Conservation (phyloP, 2,797 vertebrate species). For the Xiphophorus birchmanni region DNA sequence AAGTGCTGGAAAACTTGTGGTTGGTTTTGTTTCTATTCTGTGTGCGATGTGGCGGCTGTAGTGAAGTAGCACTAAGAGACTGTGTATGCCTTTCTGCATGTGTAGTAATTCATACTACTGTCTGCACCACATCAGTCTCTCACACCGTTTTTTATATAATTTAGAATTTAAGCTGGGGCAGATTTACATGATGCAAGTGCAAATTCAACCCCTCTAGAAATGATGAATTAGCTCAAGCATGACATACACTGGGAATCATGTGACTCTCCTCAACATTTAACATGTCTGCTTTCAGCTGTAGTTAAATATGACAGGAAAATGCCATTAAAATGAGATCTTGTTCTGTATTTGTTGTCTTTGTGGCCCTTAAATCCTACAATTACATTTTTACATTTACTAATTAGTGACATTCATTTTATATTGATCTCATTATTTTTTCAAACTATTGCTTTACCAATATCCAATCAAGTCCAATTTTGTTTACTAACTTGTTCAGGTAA, state of each 20-base stretch:
- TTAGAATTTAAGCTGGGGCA: neutral
- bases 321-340: neutral
- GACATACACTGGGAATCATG: neutral
- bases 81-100: neutral
- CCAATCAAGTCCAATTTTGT: no score
- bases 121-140: neutral
- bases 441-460: neutral
- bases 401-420: neutral
- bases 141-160: neutral
- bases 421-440: neutral
- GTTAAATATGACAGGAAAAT: neutral
- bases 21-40: neutral
- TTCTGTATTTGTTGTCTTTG: neutral
- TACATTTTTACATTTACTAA: neutral
- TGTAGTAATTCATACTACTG: neutral
- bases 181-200: neutral
- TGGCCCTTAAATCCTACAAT: neutral
- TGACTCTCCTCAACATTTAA: neutral
- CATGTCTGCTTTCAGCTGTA: neutral
- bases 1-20: slow-evolving; percentile 60
- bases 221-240: neutral
- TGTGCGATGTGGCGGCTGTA: slow-evolving; percentile 21
- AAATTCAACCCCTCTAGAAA: neutral
- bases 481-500: neutral
- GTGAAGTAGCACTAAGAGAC: slow-evolving; percentile 17